Conservation (phyloP, 2,797 vertebrate genomes). For the Benthosema pterotum region DNA sequence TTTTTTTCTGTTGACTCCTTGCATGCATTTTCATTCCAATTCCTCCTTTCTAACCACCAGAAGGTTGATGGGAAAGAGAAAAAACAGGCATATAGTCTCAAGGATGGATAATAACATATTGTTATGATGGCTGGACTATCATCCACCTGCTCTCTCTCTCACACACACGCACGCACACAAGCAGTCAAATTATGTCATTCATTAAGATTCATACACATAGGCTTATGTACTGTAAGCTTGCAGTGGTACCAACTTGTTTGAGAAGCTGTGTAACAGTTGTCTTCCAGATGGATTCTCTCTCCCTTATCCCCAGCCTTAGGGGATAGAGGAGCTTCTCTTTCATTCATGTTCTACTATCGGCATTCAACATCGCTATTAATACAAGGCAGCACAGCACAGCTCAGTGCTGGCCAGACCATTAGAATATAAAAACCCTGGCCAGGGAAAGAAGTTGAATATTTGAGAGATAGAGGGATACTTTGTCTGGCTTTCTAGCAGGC, state of each 20-base stretch:
- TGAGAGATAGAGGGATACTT: constrained; percentile 48
- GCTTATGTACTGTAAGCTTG: constrained; percentile 68
- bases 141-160: constrained; percentile 12
- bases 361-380: constrained; percentile 72
- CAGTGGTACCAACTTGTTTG: constrained; percentile 63
- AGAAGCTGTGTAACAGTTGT: constrained; percentile 70
- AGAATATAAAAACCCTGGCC: constrained; percentile 70
- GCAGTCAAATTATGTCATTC: constrained; percentile 5
- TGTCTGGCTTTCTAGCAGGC: constrained; percentile 43
- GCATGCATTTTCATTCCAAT: too few species aligned
- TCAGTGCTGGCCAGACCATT: constrained; percentile 52
- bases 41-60: too few species aligned
- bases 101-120: too few species aligned
- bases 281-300: constrained; percentile 73
- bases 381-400: constrained; percentile 52
- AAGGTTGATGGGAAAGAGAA: too few species aligned
- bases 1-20: too few species aligned
- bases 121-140: too few species aligned
- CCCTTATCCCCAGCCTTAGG: constrained; percentile 63
- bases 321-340: constrained; percentile 60
- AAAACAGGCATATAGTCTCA: too few species aligned
- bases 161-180: constrained; percentile 28
- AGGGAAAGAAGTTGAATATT: constrained; percentile 53
- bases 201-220: constrained; percentile 54
- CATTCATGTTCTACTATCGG: constrained; percentile 73